Percentiles rank a stretch among this genome's conserved stretches.
Evolutionary conservation across 37 sponge, comb jelly and placozoan genomes (phyloP).

Genomic region (Spongia lamella): DNA sequence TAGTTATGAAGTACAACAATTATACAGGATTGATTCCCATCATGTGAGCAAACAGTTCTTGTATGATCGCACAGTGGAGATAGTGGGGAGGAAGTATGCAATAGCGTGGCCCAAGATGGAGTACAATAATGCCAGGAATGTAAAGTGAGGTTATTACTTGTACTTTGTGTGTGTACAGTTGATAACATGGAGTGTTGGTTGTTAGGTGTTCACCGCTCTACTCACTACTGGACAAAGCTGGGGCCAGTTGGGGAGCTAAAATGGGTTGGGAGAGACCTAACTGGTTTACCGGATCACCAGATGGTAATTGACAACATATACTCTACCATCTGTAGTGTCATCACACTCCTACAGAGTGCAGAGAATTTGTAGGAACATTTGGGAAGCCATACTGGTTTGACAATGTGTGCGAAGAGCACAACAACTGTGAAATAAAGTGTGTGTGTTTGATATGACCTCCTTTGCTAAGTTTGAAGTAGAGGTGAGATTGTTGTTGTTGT

Average conservation of each 20-base stretch:
- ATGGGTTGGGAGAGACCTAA: constrained; percentile 82
- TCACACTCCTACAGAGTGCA: constrained; percentile 5
- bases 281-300: constrained; percentile 59
- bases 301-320: not conserved
- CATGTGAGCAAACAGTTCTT: constrained; percentile 24
- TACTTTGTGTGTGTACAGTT: too few relatives aligned
- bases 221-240: constrained; percentile 23
- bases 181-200: not conserved
- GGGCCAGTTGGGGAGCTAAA: constrained; percentile 46
- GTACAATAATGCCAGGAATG: constrained; percentile 3
- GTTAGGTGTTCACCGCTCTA: constrained; percentile 47
- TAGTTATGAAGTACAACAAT: too few relatives aligned
- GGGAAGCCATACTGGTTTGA: constrained; percentile 70
- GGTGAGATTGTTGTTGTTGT: constrained; percentile 3
- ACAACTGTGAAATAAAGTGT: constrained; percentile 55
- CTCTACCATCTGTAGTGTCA: not conserved
- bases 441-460: constrained; percentile 78
- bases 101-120: constrained; percentile 48
- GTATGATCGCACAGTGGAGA: constrained; percentile 21
- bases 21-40: constrained; percentile 6
- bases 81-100: constrained; percentile 24
- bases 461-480: constrained; percentile 78
- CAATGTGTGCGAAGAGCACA: constrained; percentile 45
- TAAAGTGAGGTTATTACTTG: too few relatives aligned
- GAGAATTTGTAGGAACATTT: constrained; percentile 48